Evolutionary conservation across 2,888 invertebrate species (phyloP), one percentile per base, ranked within the genome.

Genomic region (Phlogophora meticulosa): DNA sequence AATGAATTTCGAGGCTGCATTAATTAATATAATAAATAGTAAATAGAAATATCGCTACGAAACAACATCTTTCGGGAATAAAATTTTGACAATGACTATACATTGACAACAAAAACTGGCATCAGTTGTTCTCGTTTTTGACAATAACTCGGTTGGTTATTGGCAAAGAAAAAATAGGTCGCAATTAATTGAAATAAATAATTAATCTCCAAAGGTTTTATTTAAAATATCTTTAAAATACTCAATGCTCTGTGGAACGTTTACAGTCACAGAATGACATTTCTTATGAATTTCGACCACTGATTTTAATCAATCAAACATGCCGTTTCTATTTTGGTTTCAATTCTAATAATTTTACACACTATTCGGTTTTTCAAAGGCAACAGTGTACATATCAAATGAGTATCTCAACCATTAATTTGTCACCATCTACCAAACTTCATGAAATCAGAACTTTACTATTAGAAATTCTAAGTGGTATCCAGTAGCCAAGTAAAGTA

Each of bases 1-100:
- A 72, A 65, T 74, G 43, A 88, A 89, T 87, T 88, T 89, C 81
- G 85, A 80, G 70, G 70, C 46, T 75, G 74, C 64, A 66, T 80
- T 55, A 73, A 73, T 66, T 46, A 66, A 10, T 55, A 38, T 38
- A n/a, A n/a, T n/a, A 48, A 71, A 61, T 49, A 66, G 52, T 22
- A 72, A 64, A 79, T 56, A 82, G 66, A 83, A 83, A 79, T 78
- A 73, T 53, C 67, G 57, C 64, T 61, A 69, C 57, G 32, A 60
- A 69, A 62, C 76, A 75, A 76, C 76, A 80, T 85, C 74, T 65
- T 70, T 72, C 34, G 40, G 57, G 58, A 71, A 69, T 69, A 72
- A 62, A 78, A 80, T 83, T 83, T 82, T 83, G 82, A 80, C 82
- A 78, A 49, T 60, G 60, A 75, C 75, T 7, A 28, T 53, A 48